Evolutionary conservation across 1,140 invertebrate genomes (phyloP).

Genomic region (Scaptodrosophila lebanonensis): DNA sequence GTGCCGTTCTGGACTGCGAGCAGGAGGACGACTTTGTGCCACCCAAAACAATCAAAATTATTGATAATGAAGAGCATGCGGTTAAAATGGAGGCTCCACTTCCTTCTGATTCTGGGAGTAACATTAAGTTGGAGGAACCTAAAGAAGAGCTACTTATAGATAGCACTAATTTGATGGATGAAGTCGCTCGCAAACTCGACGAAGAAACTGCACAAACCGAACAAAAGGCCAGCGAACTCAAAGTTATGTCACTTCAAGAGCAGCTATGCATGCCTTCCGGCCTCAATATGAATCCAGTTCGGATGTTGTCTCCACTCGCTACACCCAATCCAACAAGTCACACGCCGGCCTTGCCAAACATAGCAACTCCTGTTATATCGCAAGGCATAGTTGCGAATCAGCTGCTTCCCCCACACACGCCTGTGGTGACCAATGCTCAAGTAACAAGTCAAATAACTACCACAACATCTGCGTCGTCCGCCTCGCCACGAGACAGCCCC

Average conservation of each 20-base stretch:
- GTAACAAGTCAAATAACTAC: neutral
- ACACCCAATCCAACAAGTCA: constrained; percentile 63
- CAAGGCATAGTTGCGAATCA: constrained; percentile 13
- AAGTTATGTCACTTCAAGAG: constrained; percentile 73
- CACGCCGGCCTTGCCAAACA: constrained; percentile 30
- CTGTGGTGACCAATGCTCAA: neutral
- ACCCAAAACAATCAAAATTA: constrained; percentile 70
- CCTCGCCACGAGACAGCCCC: constrained; percentile 69
- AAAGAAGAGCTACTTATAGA: constrained; percentile 46
- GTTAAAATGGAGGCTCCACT: constrained; percentile 41
- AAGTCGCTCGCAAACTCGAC: constrained; percentile 48
- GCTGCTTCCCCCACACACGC: constrained; percentile 19
- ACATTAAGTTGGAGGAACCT: constrained; percentile 41
- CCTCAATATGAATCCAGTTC: constrained; percentile 76
- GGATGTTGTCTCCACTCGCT: constrained; percentile 65
- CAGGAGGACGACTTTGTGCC: constrained; percentile 74
- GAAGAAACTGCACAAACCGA: constrained; percentile 55
- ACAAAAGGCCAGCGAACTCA: constrained; percentile 65
- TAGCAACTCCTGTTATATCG: constrained; percentile 28
- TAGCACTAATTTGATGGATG: constrained; percentile 29
- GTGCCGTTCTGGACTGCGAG: constrained; percentile 66
- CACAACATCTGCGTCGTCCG: constrained; percentile 20
- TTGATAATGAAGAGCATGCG: constrained; percentile 59
- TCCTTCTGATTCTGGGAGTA: constrained; percentile 7
- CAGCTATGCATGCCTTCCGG: constrained; percentile 75